These are phyloP conservation scores for Patella depressa DNA, from an alignment of 2,888 invertebrate species.

Conservation along the genomic window DNA sequence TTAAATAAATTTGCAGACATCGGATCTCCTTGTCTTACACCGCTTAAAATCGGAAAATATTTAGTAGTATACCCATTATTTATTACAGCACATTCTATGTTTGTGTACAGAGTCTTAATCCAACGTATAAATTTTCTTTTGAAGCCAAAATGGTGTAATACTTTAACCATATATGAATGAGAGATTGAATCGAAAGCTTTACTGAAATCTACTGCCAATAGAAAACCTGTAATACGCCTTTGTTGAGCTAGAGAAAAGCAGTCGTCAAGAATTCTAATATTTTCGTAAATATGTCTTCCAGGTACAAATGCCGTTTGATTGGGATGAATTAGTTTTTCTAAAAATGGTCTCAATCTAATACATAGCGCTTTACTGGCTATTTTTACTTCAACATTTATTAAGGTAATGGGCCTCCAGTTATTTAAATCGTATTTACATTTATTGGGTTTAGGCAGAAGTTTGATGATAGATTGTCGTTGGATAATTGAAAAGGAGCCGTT, in stretches of 20 bases:
- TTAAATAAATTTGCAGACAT: not conserved
- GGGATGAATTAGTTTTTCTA: not conserved
- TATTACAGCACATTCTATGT: not conserved
- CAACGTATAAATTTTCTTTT: too few relatives aligned
- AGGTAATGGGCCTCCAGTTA: not conserved
- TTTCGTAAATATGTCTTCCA: too few relatives aligned
- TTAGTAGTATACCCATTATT: not conserved
- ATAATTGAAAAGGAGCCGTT: not conserved
- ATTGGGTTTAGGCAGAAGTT: not conserved
- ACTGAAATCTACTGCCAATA: too few relatives aligned
- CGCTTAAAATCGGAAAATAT: too few relatives aligned
- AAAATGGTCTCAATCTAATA: not conserved
- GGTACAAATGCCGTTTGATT: too few relatives aligned
- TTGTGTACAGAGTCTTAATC: not conserved
- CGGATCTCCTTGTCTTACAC: not conserved
- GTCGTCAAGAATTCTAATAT: too few relatives aligned
- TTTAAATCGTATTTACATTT: not conserved
- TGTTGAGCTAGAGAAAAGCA: too few relatives aligned
- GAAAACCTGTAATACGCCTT: too few relatives aligned
- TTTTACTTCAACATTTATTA: conserved; percentile 3
- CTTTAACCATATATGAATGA: too few relatives aligned
- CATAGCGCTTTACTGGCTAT: not conserved
- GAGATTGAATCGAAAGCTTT: too few relatives aligned
- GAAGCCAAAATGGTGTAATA: too few relatives aligned
- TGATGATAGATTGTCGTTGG: not conserved